Evolutionary conservation across 2,888 invertebrate species (phyloP).

Genomic region (Lasioglossum marginatum): DNA sequence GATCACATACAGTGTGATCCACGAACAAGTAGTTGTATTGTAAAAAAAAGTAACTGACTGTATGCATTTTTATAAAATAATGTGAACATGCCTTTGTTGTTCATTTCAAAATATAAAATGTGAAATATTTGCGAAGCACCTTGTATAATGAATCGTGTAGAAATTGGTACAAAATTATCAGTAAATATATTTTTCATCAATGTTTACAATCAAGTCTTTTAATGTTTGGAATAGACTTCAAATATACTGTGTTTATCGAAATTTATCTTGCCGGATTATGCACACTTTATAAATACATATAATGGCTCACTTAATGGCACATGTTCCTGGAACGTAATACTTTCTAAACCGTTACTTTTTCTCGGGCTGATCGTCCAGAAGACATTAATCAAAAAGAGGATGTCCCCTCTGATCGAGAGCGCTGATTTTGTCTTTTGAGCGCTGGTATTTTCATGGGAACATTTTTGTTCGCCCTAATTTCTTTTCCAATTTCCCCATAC

Average conservation of each 20-base stretch:
- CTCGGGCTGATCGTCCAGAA: neutral
- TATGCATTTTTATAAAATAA: neutral
- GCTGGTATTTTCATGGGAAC: slow-evolving; percentile 35
- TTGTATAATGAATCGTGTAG: neutral
- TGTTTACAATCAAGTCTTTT: too few relatives aligned
- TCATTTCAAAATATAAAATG: neutral
- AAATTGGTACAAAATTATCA: neutral
- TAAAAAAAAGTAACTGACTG: neutral
- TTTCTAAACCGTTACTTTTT: neutral
- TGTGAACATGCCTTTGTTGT: neutral
- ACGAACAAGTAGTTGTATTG: neutral
- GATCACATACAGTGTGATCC: neutral
- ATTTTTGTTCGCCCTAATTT: slow-evolving; percentile 19
- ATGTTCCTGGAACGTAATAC: neutral
- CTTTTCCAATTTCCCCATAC: neutral
- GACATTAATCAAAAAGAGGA: slow-evolving; percentile 48
- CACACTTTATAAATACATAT: neutral
- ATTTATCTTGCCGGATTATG: neutral
- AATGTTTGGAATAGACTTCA: too few relatives aligned
- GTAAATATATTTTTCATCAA: neutral
- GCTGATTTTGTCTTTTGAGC: too few relatives aligned
- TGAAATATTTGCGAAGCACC: neutral
- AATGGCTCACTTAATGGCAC: neutral
- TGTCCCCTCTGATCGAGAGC: neutral
- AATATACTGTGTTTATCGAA: too few relatives aligned